phyloP scores from a whole-genome alignment of 2,888 invertebrate species.

The Acheta domesticus region DNA sequence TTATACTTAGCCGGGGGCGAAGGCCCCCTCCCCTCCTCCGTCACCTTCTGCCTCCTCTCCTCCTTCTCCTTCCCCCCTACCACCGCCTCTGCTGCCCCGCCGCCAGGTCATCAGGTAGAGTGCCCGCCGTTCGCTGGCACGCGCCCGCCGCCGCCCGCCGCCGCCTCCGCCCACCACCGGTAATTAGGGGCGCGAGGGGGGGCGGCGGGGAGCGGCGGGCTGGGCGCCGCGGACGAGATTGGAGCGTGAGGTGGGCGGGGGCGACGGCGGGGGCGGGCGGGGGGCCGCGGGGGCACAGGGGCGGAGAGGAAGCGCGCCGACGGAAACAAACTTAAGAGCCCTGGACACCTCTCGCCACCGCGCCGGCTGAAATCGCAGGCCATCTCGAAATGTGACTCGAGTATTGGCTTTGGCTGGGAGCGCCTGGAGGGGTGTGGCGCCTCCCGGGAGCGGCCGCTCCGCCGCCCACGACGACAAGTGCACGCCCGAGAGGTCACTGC shows the following conservation, averaged over 20 bases:
- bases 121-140: neutral
- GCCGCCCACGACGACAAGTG: no score
- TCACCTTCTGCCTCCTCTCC: conserved; percentile 29
- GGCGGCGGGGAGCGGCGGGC: neutral
- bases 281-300: neutral
- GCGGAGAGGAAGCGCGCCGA: neutral
- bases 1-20: conserved; percentile 20
- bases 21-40: conserved; percentile 21
- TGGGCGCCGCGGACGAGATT: neutral
- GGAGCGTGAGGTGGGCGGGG: neutral
- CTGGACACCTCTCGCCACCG: neutral
- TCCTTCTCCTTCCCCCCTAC: neutral
- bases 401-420: no score
- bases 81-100: neutral
- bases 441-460: no score
- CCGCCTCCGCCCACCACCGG: neutral
- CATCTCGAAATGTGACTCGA: no score
- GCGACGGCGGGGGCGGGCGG: neutral
- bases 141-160: neutral
- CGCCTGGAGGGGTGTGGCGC: no score
- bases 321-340: neutral
- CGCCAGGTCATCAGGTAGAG: conserved; percentile 31
- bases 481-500: no score
- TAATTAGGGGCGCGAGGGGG: neutral
- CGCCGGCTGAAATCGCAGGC: no score